Conservation (phyloP, 2,113 vertebrate species). For the Austrofundulus limnaeus region DNA sequence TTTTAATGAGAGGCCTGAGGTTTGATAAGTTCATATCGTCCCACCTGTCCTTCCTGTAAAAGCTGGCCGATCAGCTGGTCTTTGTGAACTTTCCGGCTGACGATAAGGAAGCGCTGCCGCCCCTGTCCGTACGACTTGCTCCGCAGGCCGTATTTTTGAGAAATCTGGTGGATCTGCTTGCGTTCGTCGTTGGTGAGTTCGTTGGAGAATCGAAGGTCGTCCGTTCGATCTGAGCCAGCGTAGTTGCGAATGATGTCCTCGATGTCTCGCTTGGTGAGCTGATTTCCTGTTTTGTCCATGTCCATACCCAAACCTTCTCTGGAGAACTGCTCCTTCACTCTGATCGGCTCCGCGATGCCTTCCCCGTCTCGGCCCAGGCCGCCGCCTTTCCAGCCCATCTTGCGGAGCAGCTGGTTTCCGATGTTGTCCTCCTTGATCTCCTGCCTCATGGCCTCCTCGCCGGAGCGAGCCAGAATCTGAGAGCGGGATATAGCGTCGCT, state of each 20-base stretch:
- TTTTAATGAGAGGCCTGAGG: constrained; percentile 82
- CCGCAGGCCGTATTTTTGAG: constrained; percentile 90
- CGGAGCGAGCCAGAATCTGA: constrained; percentile 88
- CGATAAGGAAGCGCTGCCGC: constrained; percentile 87
- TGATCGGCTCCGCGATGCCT: constrained; percentile 93
- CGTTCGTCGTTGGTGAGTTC: constrained; percentile 95
- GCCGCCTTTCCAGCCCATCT: constrained; percentile 98
- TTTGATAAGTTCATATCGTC: constrained; percentile 93
- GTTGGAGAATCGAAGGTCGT: constrained; percentile 93
- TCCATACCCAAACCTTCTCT: constrained; percentile 92
- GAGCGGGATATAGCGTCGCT: constrained; percentile 91
- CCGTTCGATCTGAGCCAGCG: constrained; percentile 87
- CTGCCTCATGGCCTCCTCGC: constrained; percentile 85
- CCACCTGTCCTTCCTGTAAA: constrained; percentile 94
- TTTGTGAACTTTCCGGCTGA: constrained; percentile 91
- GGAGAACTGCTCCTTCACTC: constrained; percentile 94
- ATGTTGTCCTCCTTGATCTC: constrained; percentile 98
- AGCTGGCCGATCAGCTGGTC: constrained; percentile 93
- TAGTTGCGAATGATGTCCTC: constrained; percentile 95
- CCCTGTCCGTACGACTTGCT: constrained; percentile 96
- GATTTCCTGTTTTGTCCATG: constrained; percentile 81
- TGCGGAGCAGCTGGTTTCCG: constrained; percentile 93
- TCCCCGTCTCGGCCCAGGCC: constrained; percentile 92
- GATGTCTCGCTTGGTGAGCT: constrained; percentile 90
- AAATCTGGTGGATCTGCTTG: constrained; percentile 93